Base-by-base conservation (phyloP, 2,888 invertebrate species). In the Bruchidius siliquastri region DNA sequence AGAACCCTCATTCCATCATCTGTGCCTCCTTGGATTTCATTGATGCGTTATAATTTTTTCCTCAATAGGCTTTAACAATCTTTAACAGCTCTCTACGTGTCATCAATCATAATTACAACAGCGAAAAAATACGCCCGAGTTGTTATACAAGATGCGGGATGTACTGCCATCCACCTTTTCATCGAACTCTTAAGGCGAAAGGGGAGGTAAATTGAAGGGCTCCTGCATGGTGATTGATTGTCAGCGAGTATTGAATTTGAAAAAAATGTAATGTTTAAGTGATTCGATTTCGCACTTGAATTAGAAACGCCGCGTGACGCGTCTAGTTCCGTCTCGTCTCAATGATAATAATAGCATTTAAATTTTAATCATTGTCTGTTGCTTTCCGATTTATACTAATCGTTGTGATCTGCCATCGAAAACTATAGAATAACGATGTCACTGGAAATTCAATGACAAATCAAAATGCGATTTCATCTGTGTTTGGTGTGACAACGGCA, bases 1-100 rank as follows among this genome's bases (percentile, higher is more conserved):
- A 1, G 49, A 49, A 49, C 49, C 49, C 49, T 49, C 49, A 49
- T 49, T 49, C 18, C 49, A 13, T 49, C 49, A 49, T 49, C 49
- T 49, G 49, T 13, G 49, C 49, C 49, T 49, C 49, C 49, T 49
- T 49, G 49, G 18, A 13, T 13, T 49, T 49, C 49, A 49, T 49
- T 49, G 49, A 49, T 49, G 49, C 49, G 49, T 49, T 49, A 49
- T 49, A 49, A 75, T 73, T 70, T 70, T 22, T 26, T 70, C 20
- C 20, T 70, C 70, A 70, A 70, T 70, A 70, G 26, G 70, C 22
- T 26, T 26, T 70, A 70, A 70, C 30, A 22, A 70, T 20, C 22
- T 26, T 70, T 70, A 70, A 26, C 26, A 70, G 30, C 70, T 22
- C 22, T 21, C 21, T 10, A 22, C 21, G 68, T 22, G 18, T 21